Evolutionary conservation across 1,140 invertebrate species (phyloP), one percentile per base, ranked within the genome.

Genomic region (Neodiprion virginianus): DNA sequence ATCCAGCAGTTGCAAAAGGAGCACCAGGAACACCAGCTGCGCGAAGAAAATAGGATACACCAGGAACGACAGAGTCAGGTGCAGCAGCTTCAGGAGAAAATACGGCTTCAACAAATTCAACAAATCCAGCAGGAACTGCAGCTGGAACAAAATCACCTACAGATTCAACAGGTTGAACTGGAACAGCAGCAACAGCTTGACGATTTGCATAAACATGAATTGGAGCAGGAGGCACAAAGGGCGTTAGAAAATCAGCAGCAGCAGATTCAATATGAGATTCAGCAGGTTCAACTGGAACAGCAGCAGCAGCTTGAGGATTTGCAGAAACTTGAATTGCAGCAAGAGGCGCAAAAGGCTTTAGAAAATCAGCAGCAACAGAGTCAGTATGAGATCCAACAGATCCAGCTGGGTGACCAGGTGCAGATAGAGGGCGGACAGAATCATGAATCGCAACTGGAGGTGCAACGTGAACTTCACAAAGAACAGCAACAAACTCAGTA

Each of bases 11-110:
- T 69, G 4, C 68, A 69, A 14, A 11, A 69, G 12, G 14, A 69
- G 8, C 68, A 28, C 12, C 68, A 69, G 68, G 68, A 69, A 14
- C 11, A 61, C 7, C 11, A 61, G 0, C 53, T 61, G 53, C 11
- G 53, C 11, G n/a, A 14, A 12, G 53, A 61, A 17, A 61, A 61
- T 17, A 12, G n/a, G 8, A 17, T 61, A 17, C 53, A 61, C 53
- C 53, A 61, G 53, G 53, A 61, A 61, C 53, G n/a, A 0, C 68
- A n/a, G 4, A 28, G 8, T 11, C 12, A 69, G 8, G 47, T 69
- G 14, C 68, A 69, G 68, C 68, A 69, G 68, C 23, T 69, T 8
- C 68, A 69, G 68, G 68, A 69, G 21, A 3, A 69, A 23, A 69
- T 48, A 28, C 68, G 14, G 68, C 68, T 69, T 11, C 68, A 69